A percentile compares a stretch with the other conserved stretches of the same genome.
Evolutionary conservation across 2,797 vertebrate genomes (phyloP).

Genomic region (Eutrigla gurnardus): DNA sequence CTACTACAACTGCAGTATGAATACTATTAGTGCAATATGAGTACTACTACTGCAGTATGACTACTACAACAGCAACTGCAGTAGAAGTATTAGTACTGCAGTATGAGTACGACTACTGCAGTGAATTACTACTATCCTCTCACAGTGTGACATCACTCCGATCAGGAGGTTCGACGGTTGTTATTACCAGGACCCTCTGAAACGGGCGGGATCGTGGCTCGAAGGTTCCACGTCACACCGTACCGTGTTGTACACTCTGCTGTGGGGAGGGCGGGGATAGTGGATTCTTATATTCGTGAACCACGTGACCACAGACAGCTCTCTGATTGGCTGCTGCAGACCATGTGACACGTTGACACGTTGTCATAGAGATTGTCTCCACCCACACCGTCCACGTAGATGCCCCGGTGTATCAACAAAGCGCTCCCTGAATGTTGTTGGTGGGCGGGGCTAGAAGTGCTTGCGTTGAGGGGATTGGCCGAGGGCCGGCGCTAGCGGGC

Average conservation of each 20-base stretch:
- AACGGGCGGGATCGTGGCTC: slow-evolving; percentile 25
- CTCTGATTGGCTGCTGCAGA: background rate
- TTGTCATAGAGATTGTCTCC: slow-evolving; percentile 62
- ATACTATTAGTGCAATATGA: background rate
- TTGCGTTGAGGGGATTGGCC: slow-evolving; percentile 33
- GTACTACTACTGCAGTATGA: background rate
- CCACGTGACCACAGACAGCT: slow-evolving; percentile 20
- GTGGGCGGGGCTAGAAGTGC: slow-evolving; percentile 3
- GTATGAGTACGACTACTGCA: background rate
- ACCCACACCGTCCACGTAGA: background rate
- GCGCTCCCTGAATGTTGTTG: background rate
- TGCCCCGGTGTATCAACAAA: slow-evolving; percentile 10
- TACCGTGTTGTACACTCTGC: slow-evolving; percentile 32
- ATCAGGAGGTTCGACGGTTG: background rate
- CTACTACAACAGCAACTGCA: too few relatives aligned
- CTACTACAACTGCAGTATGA: background rate
- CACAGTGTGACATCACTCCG: slow-evolving; percentile 1
- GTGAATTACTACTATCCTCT: too few relatives aligned
- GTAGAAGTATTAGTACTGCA: background rate
- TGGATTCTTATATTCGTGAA: rapidly evolving
- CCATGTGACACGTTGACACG: slow-evolving; percentile 55
- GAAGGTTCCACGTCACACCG: slow-evolving; percentile 61
- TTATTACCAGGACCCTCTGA: rapidly evolving
- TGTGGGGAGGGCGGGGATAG: slow-evolving; percentile 14
- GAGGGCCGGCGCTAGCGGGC: slow-evolving; percentile 8